These are phyloP conservation scores for Molossus molossus DNA, from an alignment of 2,797 vertebrate genomes.

Conservation along the genomic window DNA sequence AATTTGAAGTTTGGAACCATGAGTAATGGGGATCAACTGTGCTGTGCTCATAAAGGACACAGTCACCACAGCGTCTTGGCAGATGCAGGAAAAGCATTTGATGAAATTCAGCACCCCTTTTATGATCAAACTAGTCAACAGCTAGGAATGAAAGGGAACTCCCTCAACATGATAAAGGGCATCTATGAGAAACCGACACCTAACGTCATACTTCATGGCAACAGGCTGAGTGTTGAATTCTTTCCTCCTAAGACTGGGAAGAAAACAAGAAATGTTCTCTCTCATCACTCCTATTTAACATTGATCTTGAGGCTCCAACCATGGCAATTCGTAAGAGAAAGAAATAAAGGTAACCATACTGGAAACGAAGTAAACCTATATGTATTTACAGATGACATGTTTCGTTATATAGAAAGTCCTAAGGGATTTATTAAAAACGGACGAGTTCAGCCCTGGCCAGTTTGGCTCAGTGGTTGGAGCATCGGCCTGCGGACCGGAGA, in stretches of 20 bases:
- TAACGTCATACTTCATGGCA: not conserved
- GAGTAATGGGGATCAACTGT: not conserved
- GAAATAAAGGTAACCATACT: not conserved
- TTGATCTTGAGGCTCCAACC: not conserved
- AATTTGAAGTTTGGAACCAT: not conserved
- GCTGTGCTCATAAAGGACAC: not conserved
- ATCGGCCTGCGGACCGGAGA: no score
- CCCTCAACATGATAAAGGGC: not conserved
- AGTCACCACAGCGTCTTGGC: not conserved
- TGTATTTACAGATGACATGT: not conserved
- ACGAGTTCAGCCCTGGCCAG: no score
- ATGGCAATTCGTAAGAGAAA: not conserved
- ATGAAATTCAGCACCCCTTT: constrained; percentile 17
- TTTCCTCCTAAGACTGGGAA: not conserved
- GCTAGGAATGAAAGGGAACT: not conserved
- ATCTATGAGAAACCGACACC: not conserved
- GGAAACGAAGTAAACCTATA: not conserved
- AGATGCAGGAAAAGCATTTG: not conserved
- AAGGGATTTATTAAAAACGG: constrained; percentile 2
- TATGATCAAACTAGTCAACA: not conserved
- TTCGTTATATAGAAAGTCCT: not conserved
- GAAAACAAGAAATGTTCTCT: not conserved
- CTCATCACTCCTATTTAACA: not conserved
- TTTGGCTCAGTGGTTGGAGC: no score
- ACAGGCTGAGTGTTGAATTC: not conserved